Evolutionary conservation across 1,140 invertebrate genomes (phyloP).

Genomic region (Adoxophyes honmai): DNA sequence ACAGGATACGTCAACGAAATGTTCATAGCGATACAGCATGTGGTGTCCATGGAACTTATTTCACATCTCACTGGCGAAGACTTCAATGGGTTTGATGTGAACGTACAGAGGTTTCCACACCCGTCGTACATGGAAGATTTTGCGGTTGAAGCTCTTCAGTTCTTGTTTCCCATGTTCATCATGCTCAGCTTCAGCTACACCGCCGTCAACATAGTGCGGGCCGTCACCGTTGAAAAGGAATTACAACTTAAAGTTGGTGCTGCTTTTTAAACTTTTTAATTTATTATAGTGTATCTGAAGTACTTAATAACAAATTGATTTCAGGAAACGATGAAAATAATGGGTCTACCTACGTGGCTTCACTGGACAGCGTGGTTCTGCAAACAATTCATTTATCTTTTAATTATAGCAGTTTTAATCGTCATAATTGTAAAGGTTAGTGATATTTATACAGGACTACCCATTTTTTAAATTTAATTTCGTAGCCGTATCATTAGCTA

Average conservation of each 20-base stretch:
- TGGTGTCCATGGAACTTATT: conserved; percentile 78
- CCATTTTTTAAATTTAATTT: too few relatives aligned
- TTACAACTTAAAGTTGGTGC: conserved; percentile 79
- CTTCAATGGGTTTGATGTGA: conserved; percentile 41
- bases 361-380: conserved; percentile 92
- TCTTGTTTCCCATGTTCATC: conserved; percentile 86
- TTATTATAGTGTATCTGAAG: too few relatives aligned
- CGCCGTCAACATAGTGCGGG: conserved; percentile 86
- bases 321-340: conserved; percentile 88
- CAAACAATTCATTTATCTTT: conserved; percentile 84
- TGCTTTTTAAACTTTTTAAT: background rate
- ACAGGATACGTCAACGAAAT: conserved; percentile 83
- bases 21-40: conserved; percentile 83
- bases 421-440: conserved; percentile 74
- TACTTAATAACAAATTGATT: too few relatives aligned
- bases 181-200: conserved; percentile 88
- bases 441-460: too few relatives aligned
- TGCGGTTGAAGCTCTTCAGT: conserved; percentile 80
- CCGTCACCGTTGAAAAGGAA: conserved; percentile 80
- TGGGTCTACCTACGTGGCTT: conserved; percentile 89
- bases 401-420: conserved; percentile 78
- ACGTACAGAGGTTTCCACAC: conserved; percentile 86
- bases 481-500: too few relatives aligned
- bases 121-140: conserved; percentile 84
- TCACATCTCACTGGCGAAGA: conserved; percentile 64